Evolutionary conservation across 1,140 invertebrate genomes (phyloP).

Genomic region (Bombus balteatus): DNA sequence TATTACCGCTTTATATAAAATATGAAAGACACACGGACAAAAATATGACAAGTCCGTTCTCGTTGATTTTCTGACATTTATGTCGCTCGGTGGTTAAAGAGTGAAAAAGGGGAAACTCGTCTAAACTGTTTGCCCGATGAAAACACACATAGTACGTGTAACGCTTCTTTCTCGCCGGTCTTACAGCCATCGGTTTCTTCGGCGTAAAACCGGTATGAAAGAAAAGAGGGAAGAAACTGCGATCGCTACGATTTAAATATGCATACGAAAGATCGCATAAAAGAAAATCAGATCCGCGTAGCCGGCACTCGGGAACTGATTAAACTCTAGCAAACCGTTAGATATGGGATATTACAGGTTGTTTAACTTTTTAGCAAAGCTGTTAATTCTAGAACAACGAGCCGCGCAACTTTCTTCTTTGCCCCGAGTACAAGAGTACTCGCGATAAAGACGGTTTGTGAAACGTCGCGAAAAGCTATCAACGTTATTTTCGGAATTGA

Average conservation of each 20-base stretch:
- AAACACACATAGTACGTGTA: too few species aligned
- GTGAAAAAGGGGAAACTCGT: too few species aligned
- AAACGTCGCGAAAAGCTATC: too few species aligned
- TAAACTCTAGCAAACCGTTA: not conserved
- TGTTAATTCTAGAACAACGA: constrained; percentile 1
- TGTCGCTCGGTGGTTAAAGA: too few species aligned
- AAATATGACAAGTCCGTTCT: too few species aligned
- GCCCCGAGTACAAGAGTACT: not conserved
- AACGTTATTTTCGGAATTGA: too few species aligned
- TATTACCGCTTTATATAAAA: too few species aligned
- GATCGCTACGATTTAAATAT: not conserved
- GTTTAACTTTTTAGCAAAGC: not conserved
- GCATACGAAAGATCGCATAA: not conserved
- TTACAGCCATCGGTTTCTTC: not conserved
- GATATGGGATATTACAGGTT: not conserved
- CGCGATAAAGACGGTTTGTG: not conserved
- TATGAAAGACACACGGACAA: rapidly evolving
- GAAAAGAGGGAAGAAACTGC: not conserved
- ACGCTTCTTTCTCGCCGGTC: too few species aligned
- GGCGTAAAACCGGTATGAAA: not conserved
- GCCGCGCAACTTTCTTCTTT: not conserved
- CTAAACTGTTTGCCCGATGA: too few species aligned
- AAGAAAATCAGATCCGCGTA: not conserved
- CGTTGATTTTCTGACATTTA: too few species aligned
- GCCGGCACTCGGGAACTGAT: not conserved